Conservation (phyloP, 2,113 vertebrate genomes). For the Rhynchomys soricoides region DNA sequence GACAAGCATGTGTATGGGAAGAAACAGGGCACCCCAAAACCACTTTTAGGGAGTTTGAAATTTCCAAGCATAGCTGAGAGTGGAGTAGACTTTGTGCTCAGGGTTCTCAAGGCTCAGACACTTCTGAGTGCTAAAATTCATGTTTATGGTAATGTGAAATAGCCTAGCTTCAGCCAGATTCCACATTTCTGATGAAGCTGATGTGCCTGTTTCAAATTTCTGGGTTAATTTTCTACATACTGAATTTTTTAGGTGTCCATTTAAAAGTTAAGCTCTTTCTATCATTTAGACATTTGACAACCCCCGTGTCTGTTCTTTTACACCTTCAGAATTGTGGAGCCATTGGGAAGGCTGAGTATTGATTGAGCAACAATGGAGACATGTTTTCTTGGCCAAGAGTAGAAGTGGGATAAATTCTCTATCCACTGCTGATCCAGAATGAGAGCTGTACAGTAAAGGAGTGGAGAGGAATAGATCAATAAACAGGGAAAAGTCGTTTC, state of each 20-base stretch:
- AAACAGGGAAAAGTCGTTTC: background rate
- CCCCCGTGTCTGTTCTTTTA: background rate
- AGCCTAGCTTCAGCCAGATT: background rate
- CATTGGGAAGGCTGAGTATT: background rate
- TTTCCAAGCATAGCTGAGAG: too few relatives aligned
- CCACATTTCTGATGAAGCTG: background rate
- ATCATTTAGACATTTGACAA: background rate
- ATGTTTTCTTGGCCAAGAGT: background rate
- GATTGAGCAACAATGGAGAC: background rate
- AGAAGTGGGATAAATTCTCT: background rate
- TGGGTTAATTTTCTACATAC: background rate
- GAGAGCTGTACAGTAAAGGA: background rate
- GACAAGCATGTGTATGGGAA: background rate
- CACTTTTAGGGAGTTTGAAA: background rate
- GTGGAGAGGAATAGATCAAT: background rate
- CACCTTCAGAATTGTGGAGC: background rate
- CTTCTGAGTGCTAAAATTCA: background rate
- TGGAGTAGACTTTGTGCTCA: background rate
- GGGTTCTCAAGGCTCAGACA: background rate
- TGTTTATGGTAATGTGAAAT: background rate
- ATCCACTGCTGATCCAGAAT: background rate
- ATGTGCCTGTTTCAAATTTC: background rate
- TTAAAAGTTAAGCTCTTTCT: background rate
- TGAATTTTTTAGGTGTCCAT: background rate
- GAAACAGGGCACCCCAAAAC: background rate